Evolutionary conservation across 2,113 vertebrate genomes (phyloP), one percentile per base, ranked within the genome.

Genomic region (Lepidothrix coronata): DNA sequence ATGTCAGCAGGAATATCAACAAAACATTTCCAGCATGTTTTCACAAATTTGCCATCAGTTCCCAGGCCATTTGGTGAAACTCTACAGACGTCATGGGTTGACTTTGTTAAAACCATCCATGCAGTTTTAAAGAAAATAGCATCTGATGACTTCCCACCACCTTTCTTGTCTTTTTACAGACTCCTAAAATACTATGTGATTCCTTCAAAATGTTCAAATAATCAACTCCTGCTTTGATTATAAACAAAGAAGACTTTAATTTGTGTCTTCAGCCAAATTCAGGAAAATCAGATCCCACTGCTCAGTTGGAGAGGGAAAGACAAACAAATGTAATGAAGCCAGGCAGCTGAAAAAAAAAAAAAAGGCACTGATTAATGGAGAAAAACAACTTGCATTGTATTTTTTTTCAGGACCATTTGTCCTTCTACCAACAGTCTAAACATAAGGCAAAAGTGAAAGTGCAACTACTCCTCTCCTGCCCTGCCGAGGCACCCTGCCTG

Each of bases 1-100:
- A 97, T 97, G 96, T 97, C 96, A 97, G 93, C 97, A 91, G 77
- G 97, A 94, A 97, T 96, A 97, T 96, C 97, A 97, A 95, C 96
- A 95, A 95, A 95, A 96, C 95, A 97, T 97, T 96, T 97, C 97
- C 97, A 97, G 93, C 91, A 77, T 93, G 96, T 97, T 97, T 97
- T 95, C 95, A 97, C 96, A 96, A 96, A 97, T 97, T 98, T 97
- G 95, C 93, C 95, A 97, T 89, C 89, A 94, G 96, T 97, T 98
- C 86, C 95, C 88, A 80, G 95, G 96, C 94, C 97, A 94, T 94
- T 97, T 97, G 93, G 59, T 96, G 92, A 97, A 97, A 93, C 85
- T 94, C 91, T 92, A 75, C 95, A 96, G 91, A 95, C 90, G 16
- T 79, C 55, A 79, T 93, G 46, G 83, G 79, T 85, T 93, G 79